A percentile compares a stretch with the other conserved stretches of the same genome.
These are phyloP conservation scores for Tetranychus truncatus DNA, from an alignment of 2,888 invertebrate species.

Conservation along the genomic window DNA sequence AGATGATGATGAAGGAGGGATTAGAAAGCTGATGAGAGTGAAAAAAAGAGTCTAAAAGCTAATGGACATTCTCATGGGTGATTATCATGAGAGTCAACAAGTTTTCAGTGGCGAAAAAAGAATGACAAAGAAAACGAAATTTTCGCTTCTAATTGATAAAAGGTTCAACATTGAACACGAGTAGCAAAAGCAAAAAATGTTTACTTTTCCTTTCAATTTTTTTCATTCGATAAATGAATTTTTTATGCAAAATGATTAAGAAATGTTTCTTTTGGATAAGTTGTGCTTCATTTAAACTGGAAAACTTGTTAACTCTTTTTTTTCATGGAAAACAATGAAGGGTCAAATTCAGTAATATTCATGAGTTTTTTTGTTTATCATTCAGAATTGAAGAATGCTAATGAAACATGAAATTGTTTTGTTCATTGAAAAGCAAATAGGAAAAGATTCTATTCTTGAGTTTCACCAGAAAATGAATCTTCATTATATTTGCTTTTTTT, in stretches of 20 bases:
- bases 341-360: not conserved
- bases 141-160: not conserved
- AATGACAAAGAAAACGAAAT: not conserved
- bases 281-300: no score
- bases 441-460: no score
- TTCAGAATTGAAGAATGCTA: no score
- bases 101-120: not conserved
- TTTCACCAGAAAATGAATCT: no score
- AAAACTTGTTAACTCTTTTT: no score
- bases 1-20: not conserved
- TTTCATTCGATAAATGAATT: not conserved
- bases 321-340: not conserved
- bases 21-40: not conserved
- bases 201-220: conserved; percentile 38
- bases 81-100: not conserved
- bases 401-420: no score
- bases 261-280: no score
- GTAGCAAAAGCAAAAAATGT: not conserved
- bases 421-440: no score
- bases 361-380: not conserved
- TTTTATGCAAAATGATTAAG: no score
- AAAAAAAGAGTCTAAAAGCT: not conserved
- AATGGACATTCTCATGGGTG: not conserved
- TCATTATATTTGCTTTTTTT: no score
- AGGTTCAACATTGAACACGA: not conserved